phyloP scores from a whole-genome alignment of 2,888 invertebrate species.

The Microctonus aethiopoides region DNA sequence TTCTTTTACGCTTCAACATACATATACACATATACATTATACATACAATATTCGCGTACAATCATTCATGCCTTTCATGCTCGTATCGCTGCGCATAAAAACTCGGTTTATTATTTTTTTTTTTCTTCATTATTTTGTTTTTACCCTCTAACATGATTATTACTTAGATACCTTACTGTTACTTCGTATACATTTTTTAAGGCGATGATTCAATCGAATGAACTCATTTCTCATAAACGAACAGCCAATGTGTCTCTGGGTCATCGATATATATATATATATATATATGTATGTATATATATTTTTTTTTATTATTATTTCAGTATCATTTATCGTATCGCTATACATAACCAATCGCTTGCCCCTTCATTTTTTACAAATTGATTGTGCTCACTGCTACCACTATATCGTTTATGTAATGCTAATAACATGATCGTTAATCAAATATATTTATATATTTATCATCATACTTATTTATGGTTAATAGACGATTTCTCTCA shows the following conservation, averaged over 20 bases:
- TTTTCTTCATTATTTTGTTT: slow-evolving; percentile 32
- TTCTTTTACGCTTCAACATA: slow-evolving; percentile 27
- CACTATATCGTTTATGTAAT: background rate
- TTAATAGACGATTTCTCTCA: slow-evolving; percentile 13
- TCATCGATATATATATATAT: slow-evolving; percentile 35
- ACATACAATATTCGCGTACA: slow-evolving; percentile 18
- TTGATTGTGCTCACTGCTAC: no score
- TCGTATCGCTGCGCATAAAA: slow-evolving; percentile 62
- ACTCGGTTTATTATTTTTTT: slow-evolving; percentile 51
- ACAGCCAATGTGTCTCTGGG: slow-evolving; percentile 60
- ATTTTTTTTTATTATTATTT: slow-evolving; percentile 18
- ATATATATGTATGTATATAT: slow-evolving; percentile 22
- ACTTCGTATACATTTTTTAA: slow-evolving; percentile 68
- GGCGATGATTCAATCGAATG: slow-evolving; percentile 68
- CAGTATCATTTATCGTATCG: slow-evolving; percentile 1
- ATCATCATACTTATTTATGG: background rate
- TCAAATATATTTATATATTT: slow-evolving; percentile 13
- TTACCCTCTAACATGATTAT: slow-evolving; percentile 65
- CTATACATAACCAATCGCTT: slow-evolving; percentile 23
- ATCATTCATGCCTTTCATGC: slow-evolving; percentile 37
- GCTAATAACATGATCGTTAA: slow-evolving; percentile 32
- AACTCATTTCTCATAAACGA: slow-evolving; percentile 63
- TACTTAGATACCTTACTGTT: slow-evolving; percentile 67
- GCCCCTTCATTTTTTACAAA: no score
- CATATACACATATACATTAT: slow-evolving; percentile 32